These are phyloP conservation scores for Pristis pectinata DNA, from an alignment of 2,797 vertebrate species.

Conservation along the genomic window DNA sequence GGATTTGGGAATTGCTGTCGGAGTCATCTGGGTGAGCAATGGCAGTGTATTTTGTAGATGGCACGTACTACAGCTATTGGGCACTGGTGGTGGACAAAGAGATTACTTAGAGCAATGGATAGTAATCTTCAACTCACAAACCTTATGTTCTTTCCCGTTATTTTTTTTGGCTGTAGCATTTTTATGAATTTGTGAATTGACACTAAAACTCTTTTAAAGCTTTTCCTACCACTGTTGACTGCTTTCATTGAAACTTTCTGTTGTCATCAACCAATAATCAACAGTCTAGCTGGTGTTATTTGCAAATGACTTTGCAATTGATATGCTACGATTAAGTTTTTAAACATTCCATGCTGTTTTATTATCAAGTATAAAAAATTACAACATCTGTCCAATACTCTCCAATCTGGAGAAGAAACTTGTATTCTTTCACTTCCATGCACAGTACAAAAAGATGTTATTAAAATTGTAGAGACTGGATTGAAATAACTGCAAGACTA, in stretches of 20 bases:
- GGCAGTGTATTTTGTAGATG: too few species aligned
- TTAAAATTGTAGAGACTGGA: not conserved
- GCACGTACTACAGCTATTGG: too few species aligned
- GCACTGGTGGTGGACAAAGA: too few species aligned
- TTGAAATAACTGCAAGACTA: not conserved
- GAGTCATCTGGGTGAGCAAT: too few species aligned
- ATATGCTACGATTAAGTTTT: not conserved
- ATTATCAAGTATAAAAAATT: not conserved
- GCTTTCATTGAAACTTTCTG: not conserved
- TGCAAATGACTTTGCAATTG: not conserved
- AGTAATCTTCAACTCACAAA: too few species aligned
- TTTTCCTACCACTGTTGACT: not conserved
- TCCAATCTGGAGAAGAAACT: not conserved
- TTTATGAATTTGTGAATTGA: not conserved
- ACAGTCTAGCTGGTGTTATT: not conserved
- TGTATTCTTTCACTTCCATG: not conserved
- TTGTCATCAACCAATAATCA: not conserved
- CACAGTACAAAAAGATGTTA: not conserved
- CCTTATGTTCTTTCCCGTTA: not conserved
- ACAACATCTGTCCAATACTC: not conserved
- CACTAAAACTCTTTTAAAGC: not conserved
- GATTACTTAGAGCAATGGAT: not conserved
- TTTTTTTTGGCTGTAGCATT: not conserved
- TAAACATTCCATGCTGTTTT: not conserved
- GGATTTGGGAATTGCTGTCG: too few species aligned